A percentile compares a stretch with the other conserved stretches of the same genome.
Evolutionary conservation across 2,113 vertebrate species (phyloP).

Genomic region (Meles meles): DNA sequence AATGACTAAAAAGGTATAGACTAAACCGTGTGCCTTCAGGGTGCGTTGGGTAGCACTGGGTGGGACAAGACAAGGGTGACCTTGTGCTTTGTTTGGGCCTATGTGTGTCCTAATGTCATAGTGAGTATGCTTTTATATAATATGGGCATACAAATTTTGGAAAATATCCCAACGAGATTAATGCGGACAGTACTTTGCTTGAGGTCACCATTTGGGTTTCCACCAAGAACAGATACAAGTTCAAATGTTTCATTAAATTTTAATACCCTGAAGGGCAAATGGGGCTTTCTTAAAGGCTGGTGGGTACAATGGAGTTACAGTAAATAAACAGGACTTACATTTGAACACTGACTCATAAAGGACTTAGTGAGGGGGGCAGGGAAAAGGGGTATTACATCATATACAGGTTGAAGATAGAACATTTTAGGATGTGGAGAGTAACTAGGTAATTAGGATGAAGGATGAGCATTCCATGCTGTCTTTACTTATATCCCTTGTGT

Average conservation of each 20-base stretch:
- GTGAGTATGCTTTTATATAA: not conserved
- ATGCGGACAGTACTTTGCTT: not conserved
- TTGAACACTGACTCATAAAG: not conserved
- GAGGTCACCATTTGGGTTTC: not conserved
- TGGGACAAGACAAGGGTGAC: not conserved
- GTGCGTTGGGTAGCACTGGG: not conserved
- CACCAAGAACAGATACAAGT: not conserved
- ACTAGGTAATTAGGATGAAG: not conserved
- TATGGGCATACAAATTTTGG: not conserved
- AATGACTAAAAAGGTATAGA: not conserved
- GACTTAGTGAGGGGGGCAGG: not conserved
- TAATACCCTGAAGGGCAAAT: not conserved
- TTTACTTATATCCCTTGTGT: not conserved
- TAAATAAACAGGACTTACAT: not conserved
- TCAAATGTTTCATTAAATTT: not conserved
- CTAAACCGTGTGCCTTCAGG: not conserved
- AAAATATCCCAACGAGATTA: not conserved
- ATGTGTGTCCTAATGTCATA: not conserved
- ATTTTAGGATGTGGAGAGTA: not conserved
- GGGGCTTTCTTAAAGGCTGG: not conserved
- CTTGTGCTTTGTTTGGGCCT: not conserved
- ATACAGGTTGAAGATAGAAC: not conserved
- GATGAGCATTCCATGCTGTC: not conserved
- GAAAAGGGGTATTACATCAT: not conserved
- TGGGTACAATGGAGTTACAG: not conserved